These are phyloP conservation scores for Malurus leucopterus DNA, from an alignment of 2,797 vertebrate genomes.

Conservation along the genomic window DNA sequence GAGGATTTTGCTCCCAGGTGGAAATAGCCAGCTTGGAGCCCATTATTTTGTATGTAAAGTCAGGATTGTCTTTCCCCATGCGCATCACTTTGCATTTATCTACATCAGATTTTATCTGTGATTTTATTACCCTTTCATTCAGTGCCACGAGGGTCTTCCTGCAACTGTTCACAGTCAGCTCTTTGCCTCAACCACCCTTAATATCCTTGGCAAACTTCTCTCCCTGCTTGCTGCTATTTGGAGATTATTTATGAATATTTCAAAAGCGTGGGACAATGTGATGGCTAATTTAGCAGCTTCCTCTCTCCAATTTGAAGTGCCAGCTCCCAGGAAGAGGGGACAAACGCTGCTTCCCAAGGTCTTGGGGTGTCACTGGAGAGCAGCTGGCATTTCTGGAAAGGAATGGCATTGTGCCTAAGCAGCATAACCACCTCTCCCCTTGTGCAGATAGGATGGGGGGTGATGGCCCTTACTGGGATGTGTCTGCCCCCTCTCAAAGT, in stretches of 20 bases:
- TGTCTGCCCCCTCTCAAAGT: neutral
- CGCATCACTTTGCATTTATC: conserved; percentile 36
- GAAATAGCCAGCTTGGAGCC: conserved; percentile 20
- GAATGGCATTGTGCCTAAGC: neutral
- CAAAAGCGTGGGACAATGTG: neutral
- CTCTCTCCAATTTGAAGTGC: neutral
- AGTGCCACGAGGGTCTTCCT: neutral
- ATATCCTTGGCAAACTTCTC: neutral
- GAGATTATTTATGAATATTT: neutral
- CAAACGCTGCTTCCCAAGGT: neutral
- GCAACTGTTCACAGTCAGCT: neutral
- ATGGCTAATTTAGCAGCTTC: neutral
- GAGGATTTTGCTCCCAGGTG: neutral
- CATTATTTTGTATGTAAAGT: conserved; percentile 33
- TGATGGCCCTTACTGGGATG: neutral
- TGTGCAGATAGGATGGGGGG: neutral
- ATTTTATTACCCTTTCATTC: conserved; percentile 38
- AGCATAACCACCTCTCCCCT: neutral
- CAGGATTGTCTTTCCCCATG: conserved; percentile 21
- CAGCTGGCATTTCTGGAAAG: neutral
- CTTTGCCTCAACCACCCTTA: neutral
- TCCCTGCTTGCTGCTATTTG: neutral
- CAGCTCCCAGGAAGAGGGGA: neutral
- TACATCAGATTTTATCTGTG: conserved; percentile 30
- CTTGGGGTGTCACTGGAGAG: neutral